Evolutionary conservation across 2,113 vertebrate species (phyloP).

Genomic region (Caranx melampygus): DNA sequence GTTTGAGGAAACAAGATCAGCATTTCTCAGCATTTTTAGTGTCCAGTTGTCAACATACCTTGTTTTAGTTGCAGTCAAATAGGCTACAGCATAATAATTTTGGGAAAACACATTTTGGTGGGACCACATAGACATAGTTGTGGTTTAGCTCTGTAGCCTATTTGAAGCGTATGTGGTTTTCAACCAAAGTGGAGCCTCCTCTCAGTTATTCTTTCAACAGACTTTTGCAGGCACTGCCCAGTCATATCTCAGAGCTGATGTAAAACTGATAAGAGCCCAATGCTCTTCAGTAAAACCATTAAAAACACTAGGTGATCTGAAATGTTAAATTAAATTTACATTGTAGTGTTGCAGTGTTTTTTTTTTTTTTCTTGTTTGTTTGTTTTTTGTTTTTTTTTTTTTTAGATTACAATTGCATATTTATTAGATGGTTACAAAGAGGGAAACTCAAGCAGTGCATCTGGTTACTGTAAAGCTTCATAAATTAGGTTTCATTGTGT

Average conservation of each 20-base stretch:
- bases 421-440: neutral
- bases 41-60: slow-evolving; percentile 15
- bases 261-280: slow-evolving; percentile 1
- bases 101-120: slow-evolving; percentile 49
- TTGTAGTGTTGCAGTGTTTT: neutral
- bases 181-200: slow-evolving; percentile 53
- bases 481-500: neutral
- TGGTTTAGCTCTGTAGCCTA: slow-evolving; percentile 54
- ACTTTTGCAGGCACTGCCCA: slow-evolving; percentile 1
- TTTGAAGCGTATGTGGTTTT: slow-evolving; percentile 63
- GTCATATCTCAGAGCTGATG: slow-evolving; percentile 29
- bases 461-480: neutral
- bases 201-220: slow-evolving; percentile 49
- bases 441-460: slow-evolving; percentile 1
- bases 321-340: neutral
- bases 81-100: slow-evolving; percentile 39
- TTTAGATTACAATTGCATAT: neutral
- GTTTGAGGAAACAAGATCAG: neutral
- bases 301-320: neutral
- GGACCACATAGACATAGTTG: slow-evolving; percentile 61
- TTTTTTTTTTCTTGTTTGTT: neutral
- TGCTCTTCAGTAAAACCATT: neutral
- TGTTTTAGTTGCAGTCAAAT: slow-evolving; percentile 25
- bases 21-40: neutral
- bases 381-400: neutral